Base-by-base conservation (phyloP, 2,888 invertebrate species). In the Himalopsyche tibetana region DNA sequence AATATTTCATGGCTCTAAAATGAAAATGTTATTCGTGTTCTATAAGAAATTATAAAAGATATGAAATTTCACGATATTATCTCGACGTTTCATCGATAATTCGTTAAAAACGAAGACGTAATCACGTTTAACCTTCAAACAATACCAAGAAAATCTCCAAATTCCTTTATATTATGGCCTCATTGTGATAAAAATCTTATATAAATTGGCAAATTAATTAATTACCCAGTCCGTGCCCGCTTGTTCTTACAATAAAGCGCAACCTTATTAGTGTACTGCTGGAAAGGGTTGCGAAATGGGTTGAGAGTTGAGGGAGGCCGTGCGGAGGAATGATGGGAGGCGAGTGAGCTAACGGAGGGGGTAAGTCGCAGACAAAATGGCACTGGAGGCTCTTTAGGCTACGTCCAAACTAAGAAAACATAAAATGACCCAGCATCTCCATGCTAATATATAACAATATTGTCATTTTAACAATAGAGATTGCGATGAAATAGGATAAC, bases 161-260 rank as follows among this genome's bases (percentile, higher is more conserved):
- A 63, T 63, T 63, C 63, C 63, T 19, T 63, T 63, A 63, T 63
- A 19, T 63, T 63, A 63, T 63, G 63, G 51, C 63, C 63, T 63
- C 63, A 63, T 63, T 63, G 63, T 63, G 63, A 63, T 63, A 63
- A 63, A 63, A 63, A 63, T 63, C 63, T 63, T 63, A 63, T 63
- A 63, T 63, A 63, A 63, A 63, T 63, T 63, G 63, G 42, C 80
- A 80, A 80, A 80, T 85, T 82, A 82, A 56, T 82, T 85, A 81
- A 82, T 85, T 85, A 82, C 82, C 69, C 87, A 81, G 80, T 88
- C 82, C 86, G 85, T 84, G 83, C 85, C 83, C 85, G 86, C 74
- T 88, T 87, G 85, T 88, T 87, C 88, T 85, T 85, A 88, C 87
- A 88, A 88, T 88, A 87, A 88, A 88, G 85, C 88, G 88, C 88